Percentiles rank a stretch among this genome's conserved stretches.
phyloP scores from a whole-genome alignment of 1,140 invertebrate genomes.

The Gryon sp. region DNA sequence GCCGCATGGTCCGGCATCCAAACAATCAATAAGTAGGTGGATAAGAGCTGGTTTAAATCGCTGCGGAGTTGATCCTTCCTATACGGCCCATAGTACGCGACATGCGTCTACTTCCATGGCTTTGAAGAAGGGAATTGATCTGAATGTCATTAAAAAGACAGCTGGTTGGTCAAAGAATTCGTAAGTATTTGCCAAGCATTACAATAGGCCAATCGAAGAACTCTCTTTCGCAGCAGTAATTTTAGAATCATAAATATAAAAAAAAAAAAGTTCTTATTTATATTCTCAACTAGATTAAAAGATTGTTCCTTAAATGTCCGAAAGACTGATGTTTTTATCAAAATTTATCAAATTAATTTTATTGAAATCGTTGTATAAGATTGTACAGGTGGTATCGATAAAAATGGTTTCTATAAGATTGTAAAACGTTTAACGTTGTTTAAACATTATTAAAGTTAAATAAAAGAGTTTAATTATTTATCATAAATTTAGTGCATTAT shows the following conservation, averaged over 20 bases:
- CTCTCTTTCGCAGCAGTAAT: background rate
- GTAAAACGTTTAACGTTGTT: background rate
- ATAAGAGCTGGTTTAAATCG: background rate
- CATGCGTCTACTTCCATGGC: background rate
- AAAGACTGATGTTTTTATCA: too few relatives aligned
- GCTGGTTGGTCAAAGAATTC: background rate
- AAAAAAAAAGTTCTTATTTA: too few relatives aligned
- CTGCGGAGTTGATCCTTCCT: background rate
- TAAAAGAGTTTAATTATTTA: too few relatives aligned
- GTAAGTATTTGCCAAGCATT: background rate
- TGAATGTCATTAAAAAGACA: background rate
- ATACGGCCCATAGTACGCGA: background rate
- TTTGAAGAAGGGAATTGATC: background rate
- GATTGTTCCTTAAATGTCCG: too few relatives aligned
- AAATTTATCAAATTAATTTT: too few relatives aligned
- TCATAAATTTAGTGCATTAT: too few relatives aligned
- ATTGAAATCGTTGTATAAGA: too few relatives aligned
- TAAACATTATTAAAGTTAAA: background rate
- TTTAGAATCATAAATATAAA: background rate
- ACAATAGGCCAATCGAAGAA: background rate
- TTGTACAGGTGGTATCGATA: too few relatives aligned
- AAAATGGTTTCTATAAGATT: background rate
- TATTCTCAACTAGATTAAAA: too few relatives aligned
- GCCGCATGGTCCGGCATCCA: background rate
- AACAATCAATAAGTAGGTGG: slow-evolving; percentile 4